Conservation (phyloP, 2,797 vertebrate genomes). For the Chelon auratus region DNA sequence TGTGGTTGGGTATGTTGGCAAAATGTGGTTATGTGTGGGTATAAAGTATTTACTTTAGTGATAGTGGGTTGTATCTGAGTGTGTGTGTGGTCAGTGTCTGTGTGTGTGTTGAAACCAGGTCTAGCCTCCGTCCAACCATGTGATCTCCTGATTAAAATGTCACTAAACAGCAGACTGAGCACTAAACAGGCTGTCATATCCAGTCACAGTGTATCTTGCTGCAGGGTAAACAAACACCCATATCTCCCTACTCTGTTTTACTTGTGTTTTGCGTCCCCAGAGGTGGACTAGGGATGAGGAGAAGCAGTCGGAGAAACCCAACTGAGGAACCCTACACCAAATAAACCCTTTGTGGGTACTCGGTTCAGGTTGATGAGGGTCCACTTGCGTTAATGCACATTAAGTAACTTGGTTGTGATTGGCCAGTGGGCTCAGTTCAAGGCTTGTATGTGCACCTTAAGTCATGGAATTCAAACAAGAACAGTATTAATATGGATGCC, state of each 20-base stretch:
- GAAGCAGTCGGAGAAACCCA: too few species aligned
- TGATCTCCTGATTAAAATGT: slow-evolving; percentile 72
- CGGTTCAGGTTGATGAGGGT: too few species aligned
- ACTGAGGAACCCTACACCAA: too few species aligned
- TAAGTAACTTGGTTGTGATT: too few species aligned
- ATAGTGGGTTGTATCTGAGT: slow-evolving; percentile 52
- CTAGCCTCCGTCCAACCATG: slow-evolving; percentile 54
- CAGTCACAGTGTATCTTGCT: slow-evolving; percentile 58
- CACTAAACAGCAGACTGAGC: slow-evolving; percentile 50
- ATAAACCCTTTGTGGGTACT: too few species aligned
- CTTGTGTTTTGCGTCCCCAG: too few species aligned
- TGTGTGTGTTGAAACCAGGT: slow-evolving; percentile 54
- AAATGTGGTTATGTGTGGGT: slow-evolving; percentile 73
- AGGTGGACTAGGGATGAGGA: too few species aligned
- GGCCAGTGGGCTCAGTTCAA: too few species aligned
- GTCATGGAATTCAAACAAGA: too few species aligned
- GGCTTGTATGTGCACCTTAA: too few species aligned
- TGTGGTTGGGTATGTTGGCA: slow-evolving; percentile 72
- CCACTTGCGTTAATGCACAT: too few species aligned
- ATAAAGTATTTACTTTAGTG: slow-evolving; percentile 74
- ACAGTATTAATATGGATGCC: too few species aligned
- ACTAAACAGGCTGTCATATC: slow-evolving; percentile 62
- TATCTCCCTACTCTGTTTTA: slow-evolving; percentile 8
- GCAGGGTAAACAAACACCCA: slow-evolving; percentile 41
- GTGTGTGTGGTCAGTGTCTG: slow-evolving; percentile 54